Percentiles rank a stretch among this genome's conserved stretches.
Evolutionary conservation across 2,113 vertebrate genomes (phyloP).

Genomic region (Pontoporia blainvillei): DNA sequence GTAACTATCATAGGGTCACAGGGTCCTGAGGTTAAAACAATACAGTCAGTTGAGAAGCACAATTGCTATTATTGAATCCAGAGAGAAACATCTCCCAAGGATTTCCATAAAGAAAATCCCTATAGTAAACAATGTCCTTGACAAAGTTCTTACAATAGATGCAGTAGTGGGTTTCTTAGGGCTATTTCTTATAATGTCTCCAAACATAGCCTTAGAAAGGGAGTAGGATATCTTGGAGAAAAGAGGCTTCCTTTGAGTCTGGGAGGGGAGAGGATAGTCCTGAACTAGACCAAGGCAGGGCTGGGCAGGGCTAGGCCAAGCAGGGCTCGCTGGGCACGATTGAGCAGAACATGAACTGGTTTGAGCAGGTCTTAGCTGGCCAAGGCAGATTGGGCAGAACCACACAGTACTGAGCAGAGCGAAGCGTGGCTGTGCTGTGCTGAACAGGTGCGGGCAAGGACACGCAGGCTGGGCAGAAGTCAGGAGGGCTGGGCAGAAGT

Average conservation of each 20-base stretch:
- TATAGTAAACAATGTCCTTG: background rate
- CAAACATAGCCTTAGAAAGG: background rate
- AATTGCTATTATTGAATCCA: background rate
- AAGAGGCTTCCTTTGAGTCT: background rate
- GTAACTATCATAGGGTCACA: background rate
- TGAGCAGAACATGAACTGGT: background rate
- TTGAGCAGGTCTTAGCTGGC: background rate
- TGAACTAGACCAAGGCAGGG: background rate
- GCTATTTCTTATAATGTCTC: background rate
- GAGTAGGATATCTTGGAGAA: background rate
- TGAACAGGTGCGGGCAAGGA: background rate
- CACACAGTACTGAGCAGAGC: background rate
- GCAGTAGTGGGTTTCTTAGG: background rate
- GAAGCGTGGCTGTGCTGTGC: background rate
- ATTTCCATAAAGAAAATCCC: constrained; percentile 2
- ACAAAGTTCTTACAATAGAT: background rate
- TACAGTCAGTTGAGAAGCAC: background rate
- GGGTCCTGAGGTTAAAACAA: background rate
- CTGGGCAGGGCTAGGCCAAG: background rate
- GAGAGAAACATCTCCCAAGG: background rate
- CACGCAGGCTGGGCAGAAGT: background rate
- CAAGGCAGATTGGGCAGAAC: background rate
- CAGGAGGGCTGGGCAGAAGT: background rate
- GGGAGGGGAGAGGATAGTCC: no score
- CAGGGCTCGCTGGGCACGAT: background rate